Percentiles rank a stretch among this genome's conserved stretches.
These are phyloP conservation scores for Lagopus muta DNA, from an alignment of 2,113 vertebrate species.

Conservation along the genomic window DNA sequence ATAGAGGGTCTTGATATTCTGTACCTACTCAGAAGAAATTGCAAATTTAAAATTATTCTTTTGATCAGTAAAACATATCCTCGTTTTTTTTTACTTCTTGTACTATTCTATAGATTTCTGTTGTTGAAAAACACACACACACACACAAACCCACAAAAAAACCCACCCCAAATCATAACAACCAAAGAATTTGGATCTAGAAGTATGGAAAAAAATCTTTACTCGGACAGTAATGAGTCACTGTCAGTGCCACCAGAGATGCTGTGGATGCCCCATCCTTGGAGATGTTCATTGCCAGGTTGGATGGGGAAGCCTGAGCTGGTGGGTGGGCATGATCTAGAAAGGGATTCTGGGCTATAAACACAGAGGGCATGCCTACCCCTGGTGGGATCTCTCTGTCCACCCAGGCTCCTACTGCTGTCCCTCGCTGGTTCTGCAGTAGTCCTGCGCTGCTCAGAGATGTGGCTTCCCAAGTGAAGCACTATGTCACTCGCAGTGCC, in stretches of 20 bases:
- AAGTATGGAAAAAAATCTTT: too few species aligned
- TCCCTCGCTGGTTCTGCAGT: background rate
- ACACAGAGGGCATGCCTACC: rapidly evolving
- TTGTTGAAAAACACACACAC: background rate
- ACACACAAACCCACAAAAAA: too few species aligned
- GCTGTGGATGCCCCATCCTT: too few species aligned
- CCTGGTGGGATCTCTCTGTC: background rate
- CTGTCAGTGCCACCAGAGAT: too few species aligned
- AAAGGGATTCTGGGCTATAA: background rate
- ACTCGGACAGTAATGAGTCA: too few species aligned
- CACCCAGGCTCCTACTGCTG: background rate
- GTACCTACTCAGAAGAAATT: background rate
- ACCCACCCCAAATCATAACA: too few species aligned
- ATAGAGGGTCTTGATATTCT: background rate
- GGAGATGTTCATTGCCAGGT: too few species aligned
- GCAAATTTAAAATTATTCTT: background rate
- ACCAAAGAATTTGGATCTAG: too few species aligned
- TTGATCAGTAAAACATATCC: background rate
- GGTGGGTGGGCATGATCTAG: background rate
- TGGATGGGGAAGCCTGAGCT: too few species aligned
- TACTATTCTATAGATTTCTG: background rate
- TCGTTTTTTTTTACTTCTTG: background rate
- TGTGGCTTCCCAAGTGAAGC: background rate
- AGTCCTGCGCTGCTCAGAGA: background rate
- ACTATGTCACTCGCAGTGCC: background rate